These are phyloP conservation scores for Channallabes apus DNA, from an alignment of 2,797 vertebrate species.

Conservation along the genomic window DNA sequence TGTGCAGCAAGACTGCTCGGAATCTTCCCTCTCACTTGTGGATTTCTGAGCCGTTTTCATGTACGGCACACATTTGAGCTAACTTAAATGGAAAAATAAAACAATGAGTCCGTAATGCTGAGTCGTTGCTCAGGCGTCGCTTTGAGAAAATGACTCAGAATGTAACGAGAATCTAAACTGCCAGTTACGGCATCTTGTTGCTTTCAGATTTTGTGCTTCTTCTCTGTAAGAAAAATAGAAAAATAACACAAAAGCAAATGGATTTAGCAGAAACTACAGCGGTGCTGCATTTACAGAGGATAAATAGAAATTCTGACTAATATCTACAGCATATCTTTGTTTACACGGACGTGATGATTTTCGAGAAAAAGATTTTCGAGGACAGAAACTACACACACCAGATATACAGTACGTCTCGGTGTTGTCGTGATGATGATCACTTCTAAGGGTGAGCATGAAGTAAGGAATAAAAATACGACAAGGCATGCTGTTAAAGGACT, in stretches of 20 bases:
- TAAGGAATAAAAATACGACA: background rate
- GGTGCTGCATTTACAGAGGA: background rate
- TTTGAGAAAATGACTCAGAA: slow-evolving; percentile 25
- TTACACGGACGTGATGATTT: background rate
- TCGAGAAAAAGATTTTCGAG: background rate
- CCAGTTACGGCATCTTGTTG: background rate
- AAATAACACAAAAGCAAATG: background rate
- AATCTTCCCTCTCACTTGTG: background rate
- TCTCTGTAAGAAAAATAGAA: background rate
- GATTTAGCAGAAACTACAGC: background rate
- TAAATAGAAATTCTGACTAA: background rate
- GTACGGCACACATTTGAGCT: background rate
- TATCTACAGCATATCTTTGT: background rate
- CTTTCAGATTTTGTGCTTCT: background rate
- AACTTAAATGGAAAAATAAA: background rate
- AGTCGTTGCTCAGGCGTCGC: slow-evolving; percentile 54
- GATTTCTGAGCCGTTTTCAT: background rate
- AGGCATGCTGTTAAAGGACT: background rate
- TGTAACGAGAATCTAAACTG: background rate
- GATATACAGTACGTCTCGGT: background rate
- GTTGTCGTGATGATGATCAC: no score
- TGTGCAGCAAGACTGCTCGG: background rate
- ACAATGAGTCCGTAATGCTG: slow-evolving; percentile 63
- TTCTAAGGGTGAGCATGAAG: background rate
- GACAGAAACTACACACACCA: background rate